Conservation (phyloP, 2,113 vertebrate genomes). For the Probosciger aterrimus region DNA sequence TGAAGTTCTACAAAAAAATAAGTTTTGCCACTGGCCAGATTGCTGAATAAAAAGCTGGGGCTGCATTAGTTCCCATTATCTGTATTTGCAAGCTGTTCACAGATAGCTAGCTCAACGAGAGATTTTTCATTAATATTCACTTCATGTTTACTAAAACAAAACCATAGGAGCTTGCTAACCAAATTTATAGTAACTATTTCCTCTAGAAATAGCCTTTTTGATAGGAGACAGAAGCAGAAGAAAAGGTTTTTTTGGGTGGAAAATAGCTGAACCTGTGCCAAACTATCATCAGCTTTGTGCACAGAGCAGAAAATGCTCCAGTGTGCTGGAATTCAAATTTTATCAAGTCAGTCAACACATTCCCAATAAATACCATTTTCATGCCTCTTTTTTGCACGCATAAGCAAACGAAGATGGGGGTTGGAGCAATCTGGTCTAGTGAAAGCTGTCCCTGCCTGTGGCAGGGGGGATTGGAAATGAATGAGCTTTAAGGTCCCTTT, state of each 20-base stretch:
- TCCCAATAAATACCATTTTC: not conserved
- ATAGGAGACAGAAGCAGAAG: not conserved
- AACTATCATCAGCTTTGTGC: constrained; percentile 20
- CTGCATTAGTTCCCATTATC: constrained; percentile 33
- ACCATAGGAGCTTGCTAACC: not conserved
- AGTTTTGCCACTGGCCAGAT: constrained; percentile 13
- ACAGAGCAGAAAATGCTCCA: constrained; percentile 1
- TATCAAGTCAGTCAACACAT: not conserved
- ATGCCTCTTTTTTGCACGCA: not conserved
- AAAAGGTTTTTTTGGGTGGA: not conserved
- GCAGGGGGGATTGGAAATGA: not conserved
- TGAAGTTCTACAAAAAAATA: not conserved
- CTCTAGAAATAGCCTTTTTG: constrained; percentile 26
- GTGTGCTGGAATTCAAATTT: not conserved
- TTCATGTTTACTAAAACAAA: not conserved
- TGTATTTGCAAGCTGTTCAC: constrained; percentile 59
- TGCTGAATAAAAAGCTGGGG: constrained; percentile 31
- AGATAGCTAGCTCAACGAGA: not conserved
- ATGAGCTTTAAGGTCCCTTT: not conserved
- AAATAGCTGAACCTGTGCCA: not conserved
- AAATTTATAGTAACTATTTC: not conserved
- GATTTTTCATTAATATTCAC: constrained; percentile 19
- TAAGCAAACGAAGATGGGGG: not conserved
- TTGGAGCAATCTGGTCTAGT: not conserved
- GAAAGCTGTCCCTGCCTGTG: not conserved